These are phyloP conservation scores for Notospermus geniculatus DNA, from an alignment of 1,140 invertebrate genomes.

Conservation along the genomic window DNA sequence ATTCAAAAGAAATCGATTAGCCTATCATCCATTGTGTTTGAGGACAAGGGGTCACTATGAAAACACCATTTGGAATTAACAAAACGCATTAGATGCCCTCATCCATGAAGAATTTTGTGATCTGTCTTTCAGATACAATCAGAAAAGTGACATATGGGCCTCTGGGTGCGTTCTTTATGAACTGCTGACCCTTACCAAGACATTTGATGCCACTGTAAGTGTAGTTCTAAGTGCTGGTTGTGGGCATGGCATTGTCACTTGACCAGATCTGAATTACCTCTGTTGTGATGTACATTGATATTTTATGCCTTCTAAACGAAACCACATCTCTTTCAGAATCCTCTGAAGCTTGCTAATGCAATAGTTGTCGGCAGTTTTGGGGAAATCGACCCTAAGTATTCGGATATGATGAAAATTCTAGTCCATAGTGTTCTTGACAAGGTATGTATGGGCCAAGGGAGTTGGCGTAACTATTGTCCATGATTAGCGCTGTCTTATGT, in stretches of 20 bases:
- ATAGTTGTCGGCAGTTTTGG: slow-evolving; percentile 46
- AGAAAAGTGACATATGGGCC: slow-evolving; percentile 78
- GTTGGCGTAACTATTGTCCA: no score
- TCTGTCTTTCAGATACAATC: slow-evolving; percentile 52
- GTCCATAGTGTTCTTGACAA: slow-evolving; percentile 46
- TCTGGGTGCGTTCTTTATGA: slow-evolving; percentile 82
- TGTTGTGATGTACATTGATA: no score
- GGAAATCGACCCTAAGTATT: slow-evolving; percentile 39
- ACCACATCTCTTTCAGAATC: slow-evolving; percentile 39
- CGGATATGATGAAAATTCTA: slow-evolving; percentile 35
- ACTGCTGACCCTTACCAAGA: slow-evolving; percentile 62
- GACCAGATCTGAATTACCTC: neutral
- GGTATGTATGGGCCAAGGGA: slow-evolving; percentile 32
- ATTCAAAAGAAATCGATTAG: no score
- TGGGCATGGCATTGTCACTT: no score
- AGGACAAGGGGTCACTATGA: no score
- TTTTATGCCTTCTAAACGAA: no score
- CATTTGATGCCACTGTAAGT: slow-evolving; percentile 65
- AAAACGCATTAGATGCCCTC: no score
- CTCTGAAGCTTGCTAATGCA: slow-evolving; percentile 48
- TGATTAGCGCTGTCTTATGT: no score
- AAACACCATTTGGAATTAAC: no score
- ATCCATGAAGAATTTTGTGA: no score
- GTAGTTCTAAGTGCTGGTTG: neutral
- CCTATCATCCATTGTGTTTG: no score